Percentiles rank a stretch among this genome's conserved stretches.
These are phyloP conservation scores for Agrotis ipsilon DNA, from an alignment of 2,888 invertebrate species.

Conservation along the genomic window DNA sequence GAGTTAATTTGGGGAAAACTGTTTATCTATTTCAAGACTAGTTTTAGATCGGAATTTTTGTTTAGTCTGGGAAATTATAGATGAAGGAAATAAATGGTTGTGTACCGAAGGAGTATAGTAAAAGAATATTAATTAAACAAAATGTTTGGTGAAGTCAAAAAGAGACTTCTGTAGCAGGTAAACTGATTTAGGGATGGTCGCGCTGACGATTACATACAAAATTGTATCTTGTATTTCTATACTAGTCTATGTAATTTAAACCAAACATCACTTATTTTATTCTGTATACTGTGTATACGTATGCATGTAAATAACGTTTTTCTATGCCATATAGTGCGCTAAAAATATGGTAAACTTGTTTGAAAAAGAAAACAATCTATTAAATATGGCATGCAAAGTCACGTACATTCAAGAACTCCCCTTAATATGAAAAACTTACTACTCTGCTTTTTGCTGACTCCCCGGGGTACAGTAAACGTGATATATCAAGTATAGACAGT, in stretches of 20 bases:
- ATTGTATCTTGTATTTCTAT: too few relatives aligned
- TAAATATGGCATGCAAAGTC: conserved; percentile 20
- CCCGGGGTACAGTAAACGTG: conserved; percentile 23
- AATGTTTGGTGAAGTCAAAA: neutral
- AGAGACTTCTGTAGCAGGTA: neutral
- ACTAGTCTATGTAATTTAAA: too few relatives aligned
- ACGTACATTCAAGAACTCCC: conserved; percentile 43
- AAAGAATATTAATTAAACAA: neutral
- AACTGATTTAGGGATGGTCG: too few relatives aligned
- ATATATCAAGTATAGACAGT: conserved; percentile 40
- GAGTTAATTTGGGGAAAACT: conserved; percentile 38
- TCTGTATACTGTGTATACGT: too few relatives aligned
- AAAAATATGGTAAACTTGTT: neutral
- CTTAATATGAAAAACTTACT: conserved; percentile 14
- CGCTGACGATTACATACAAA: too few relatives aligned
- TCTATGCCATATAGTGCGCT: too few relatives aligned
- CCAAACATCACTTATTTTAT: neutral
- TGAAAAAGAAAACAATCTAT: neutral
- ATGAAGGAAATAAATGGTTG: conserved; percentile 5
- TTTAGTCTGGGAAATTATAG: conserved; percentile 19
- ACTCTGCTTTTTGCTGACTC: conserved; percentile 28
- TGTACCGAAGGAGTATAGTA: neutral
- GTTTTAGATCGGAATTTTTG: conserved; percentile 17
- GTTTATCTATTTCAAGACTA: conserved; percentile 27
- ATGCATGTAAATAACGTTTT: too few relatives aligned